Evolutionary conservation across 1,140 invertebrate species (phyloP).

Genomic region (Trichonephila inaurata): DNA sequence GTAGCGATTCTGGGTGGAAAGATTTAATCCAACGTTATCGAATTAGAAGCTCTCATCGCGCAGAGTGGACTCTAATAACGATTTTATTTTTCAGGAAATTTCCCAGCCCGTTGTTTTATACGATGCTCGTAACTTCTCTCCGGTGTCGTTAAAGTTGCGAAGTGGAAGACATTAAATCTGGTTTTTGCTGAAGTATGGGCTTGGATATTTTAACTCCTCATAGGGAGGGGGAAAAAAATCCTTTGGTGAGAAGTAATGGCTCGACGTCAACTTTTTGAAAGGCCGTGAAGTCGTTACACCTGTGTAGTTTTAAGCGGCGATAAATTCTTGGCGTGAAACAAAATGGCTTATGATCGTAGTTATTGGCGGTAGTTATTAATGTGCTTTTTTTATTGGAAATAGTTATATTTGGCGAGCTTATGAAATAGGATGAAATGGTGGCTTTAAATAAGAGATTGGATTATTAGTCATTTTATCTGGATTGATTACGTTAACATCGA

Average conservation of each 20-base stretch:
- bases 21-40: slow-evolving; percentile 41
- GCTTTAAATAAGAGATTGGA: too few relatives aligned
- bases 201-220: slow-evolving; percentile 48
- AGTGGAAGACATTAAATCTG: slow-evolving; percentile 29
- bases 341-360: slow-evolving; percentile 24
- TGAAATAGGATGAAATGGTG: too few relatives aligned
- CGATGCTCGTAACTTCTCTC: not conserved
- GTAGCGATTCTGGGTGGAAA: slow-evolving; percentile 27
- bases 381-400: too few relatives aligned
- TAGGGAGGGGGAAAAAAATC: not conserved
- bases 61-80: slow-evolving; percentile 13
- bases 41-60: slow-evolving; percentile 11
- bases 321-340: slow-evolving; percentile 3
- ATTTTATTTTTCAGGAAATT: not conserved
- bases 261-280: too few relatives aligned
- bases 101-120: not conserved
- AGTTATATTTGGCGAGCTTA: too few relatives aligned
- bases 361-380: not conserved
- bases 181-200: not conserved
- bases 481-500: too few relatives aligned
- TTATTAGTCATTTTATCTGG: too few relatives aligned
- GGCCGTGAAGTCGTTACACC: slow-evolving; percentile 17
- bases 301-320: slow-evolving; percentile 45
- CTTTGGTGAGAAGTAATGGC: too few relatives aligned
- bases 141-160: slow-evolving; percentile 11